Base-by-base conservation (phyloP, 1,140 invertebrate species). In the Calycopis cecrops region DNA sequence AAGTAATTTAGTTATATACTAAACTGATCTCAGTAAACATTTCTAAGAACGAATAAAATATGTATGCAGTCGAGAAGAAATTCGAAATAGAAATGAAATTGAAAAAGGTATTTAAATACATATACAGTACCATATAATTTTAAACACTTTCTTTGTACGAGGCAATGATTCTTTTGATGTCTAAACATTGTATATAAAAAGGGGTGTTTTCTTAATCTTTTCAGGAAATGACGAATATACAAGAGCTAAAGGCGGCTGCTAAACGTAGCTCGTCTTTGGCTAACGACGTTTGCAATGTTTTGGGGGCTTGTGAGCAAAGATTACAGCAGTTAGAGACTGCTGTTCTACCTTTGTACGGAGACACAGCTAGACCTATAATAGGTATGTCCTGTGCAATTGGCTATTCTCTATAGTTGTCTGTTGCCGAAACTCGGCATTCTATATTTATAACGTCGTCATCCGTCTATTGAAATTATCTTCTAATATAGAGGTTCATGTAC, bases 261-360 rank as follows among this genome's bases (percentile, higher is more conserved):
- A 90, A 92, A 34, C 93, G 93, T 68, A 97, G 95, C 71, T 93
- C 92, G 60, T 91, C 93, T 58, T 90, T 98, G 10, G 96, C 96
- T 1, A 92, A 90, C 55, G 93, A 93, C 65, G 97, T 99, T 87
- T 92, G 96, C 47, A 92, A 91, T 18, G 98, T 99, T 64, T 88
- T 99, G 9, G 94, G 95, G 34, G 95, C 96, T 10, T 97, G 98
- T 87, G 96, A 99, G 82, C 93, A 96, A 65, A 89, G 97, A 48
- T 88, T 99, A 37, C 94, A 95, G 48, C 94, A 94, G 73, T 87
- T 99, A 14, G 96, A 98, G 83, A 92, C 95, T 63, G 98, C 97
- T 3, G 98, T 99, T 76, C 88, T 98, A 48, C 97, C 98, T 4
- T 94, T 99, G 51, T 99, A 99, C 74, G 96, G 97, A 83, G 95